These are phyloP conservation scores for Cyrtodaria siliqua DNA, from an alignment of 2,888 invertebrate genomes.

Conservation along the genomic window DNA sequence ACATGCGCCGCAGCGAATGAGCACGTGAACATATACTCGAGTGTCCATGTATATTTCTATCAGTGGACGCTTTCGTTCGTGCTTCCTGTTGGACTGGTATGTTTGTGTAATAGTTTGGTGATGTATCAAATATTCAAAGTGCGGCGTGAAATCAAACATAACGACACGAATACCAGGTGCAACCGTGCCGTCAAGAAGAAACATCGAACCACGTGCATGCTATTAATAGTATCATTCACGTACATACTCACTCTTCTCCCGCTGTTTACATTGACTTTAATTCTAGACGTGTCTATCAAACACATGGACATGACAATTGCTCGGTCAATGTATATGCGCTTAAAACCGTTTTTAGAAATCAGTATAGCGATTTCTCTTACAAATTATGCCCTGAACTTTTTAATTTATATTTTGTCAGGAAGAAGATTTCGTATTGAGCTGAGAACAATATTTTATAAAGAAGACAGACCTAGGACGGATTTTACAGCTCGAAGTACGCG, in stretches of 20 bases:
- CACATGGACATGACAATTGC: conserved; percentile 37
- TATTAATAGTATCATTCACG: conserved; percentile 77
- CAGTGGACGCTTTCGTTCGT: conserved; percentile 79
- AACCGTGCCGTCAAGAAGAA: no score
- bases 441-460: conserved; percentile 59
- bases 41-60: no score
- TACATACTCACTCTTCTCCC: conserved; percentile 78
- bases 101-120: conserved; percentile 78
- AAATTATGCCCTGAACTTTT: conserved; percentile 80
- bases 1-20: conserved; percentile 62
- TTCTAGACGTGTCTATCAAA: conserved; percentile 67
- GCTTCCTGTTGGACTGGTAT: conserved; percentile 76
- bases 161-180: conserved; percentile 33
- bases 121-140: conserved; percentile 74
- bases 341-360: conserved; percentile 66
- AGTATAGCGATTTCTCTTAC: conserved; percentile 72
- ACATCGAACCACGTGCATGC: no score
- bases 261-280: conserved; percentile 70
- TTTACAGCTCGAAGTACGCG: conserved; percentile 47
- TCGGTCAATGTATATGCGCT: conserved; percentile 31
- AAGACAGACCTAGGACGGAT: conserved; percentile 18
- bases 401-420: conserved; percentile 82
- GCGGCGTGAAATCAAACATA: conserved; percentile 40
- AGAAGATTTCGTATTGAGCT: conserved; percentile 74
- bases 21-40: no score